Evolutionary conservation across 2,888 invertebrate genomes (phyloP).

Genomic region (Kryphioiulus occultus): DNA sequence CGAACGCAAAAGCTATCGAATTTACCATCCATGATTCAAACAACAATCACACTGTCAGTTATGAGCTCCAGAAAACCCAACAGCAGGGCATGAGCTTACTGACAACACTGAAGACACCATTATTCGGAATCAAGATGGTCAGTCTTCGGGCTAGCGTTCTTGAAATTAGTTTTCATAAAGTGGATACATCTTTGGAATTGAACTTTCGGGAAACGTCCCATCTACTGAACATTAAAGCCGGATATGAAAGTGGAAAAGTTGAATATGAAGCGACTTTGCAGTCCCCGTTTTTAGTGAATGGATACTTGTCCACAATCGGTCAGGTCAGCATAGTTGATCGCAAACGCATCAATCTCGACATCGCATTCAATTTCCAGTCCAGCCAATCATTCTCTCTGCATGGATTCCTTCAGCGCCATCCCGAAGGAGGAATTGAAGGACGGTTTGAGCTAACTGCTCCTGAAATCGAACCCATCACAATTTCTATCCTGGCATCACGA

Average conservation of each 20-base stretch:
- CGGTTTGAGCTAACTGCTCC: slow-evolving; percentile 47
- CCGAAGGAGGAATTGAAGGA: not conserved
- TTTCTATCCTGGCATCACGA: not conserved
- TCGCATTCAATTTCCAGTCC: slow-evolving; percentile 42
- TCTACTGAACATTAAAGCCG: not conserved
- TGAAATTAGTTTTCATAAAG: not conserved
- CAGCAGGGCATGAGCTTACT: not conserved
- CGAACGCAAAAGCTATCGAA: not conserved
- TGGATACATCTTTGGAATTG: slow-evolving; percentile 24
- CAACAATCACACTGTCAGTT: not conserved
- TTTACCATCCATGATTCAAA: not conserved
- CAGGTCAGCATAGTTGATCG: not conserved
- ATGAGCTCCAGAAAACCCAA: slow-evolving; percentile 26
- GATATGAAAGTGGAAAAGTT: not conserved
- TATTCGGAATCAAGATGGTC: slow-evolving; percentile 21
- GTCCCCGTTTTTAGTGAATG: slow-evolving; percentile 56
- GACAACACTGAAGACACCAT: slow-evolving; percentile 37
- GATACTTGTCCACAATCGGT: slow-evolving; percentile 49
- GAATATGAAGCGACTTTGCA: slow-evolving; percentile 54
- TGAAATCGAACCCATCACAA: slow-evolving; percentile 8
- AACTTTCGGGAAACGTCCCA: not conserved
- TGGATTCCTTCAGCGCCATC: slow-evolving; percentile 41
- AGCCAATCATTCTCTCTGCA: not conserved
- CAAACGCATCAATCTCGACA: not conserved
- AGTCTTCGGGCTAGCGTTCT: slow-evolving; percentile 13